Percentiles rank a stretch among this genome's conserved stretches.
phyloP scores from a whole-genome alignment of 2,888 invertebrate genomes.

The Chelonus formosanus region DNA sequence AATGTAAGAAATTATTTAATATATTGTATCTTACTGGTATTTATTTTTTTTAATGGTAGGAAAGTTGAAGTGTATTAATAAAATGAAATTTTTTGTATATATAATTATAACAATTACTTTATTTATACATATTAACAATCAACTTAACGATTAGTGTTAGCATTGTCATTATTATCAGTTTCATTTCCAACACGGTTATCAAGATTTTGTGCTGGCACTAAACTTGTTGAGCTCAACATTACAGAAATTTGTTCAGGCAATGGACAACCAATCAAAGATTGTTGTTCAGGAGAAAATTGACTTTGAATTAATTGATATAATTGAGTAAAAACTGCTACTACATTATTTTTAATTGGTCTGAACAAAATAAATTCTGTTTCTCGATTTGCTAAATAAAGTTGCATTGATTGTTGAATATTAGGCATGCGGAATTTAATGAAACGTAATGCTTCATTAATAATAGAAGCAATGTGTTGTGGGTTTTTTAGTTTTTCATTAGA shows the following conservation, averaged over 20 bases:
- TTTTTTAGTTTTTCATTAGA: conserved; percentile 78
- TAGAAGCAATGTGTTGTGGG: conserved; percentile 76
- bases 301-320: conserved; percentile 80
- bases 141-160: background rate
- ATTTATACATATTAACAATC: too few species aligned
- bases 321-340: conserved; percentile 87
- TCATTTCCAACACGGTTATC: conserved; percentile 6
- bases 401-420: conserved; percentile 86
- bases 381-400: conserved; percentile 92
- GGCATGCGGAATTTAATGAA: conserved; percentile 83
- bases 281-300: conserved; percentile 83
- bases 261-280: conserved; percentile 87
- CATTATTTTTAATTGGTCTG: conserved; percentile 91
- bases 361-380: conserved; percentile 98
- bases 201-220: conserved; percentile 57
- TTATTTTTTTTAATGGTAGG: too few species aligned
- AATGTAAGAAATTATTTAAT: too few species aligned
- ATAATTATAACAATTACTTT: too few species aligned
- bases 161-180: background rate
- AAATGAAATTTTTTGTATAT: too few species aligned
- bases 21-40: too few species aligned
- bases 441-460: conserved; percentile 80
- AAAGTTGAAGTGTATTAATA: too few species aligned
- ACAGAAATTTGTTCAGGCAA: conserved; percentile 93
- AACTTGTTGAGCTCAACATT: conserved; percentile 81